Evolutionary conservation across 2,888 invertebrate genomes (phyloP), one percentile per base, ranked within the genome.

Genomic region (Ectobius pallidus): DNA sequence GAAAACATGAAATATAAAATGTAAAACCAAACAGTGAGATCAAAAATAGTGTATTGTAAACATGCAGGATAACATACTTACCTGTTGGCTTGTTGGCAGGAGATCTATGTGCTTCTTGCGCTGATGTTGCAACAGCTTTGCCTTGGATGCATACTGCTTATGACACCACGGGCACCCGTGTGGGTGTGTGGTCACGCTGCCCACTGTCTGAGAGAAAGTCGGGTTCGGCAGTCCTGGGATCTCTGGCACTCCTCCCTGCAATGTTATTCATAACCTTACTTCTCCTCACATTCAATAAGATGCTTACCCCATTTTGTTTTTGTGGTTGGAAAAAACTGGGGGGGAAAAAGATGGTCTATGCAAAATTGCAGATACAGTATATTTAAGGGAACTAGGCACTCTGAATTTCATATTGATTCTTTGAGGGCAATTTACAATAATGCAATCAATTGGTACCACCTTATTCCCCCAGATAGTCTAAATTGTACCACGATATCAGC

Each of bases 111-210:
- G 92, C 44, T 87, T 87, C 74, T 87, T 88, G 0, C 92, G 85
- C 78, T 90, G 87, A 80, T 92, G 92, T 76, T 86, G 85, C 73
- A 85, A 79, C n/a, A 86, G 80, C 78, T 87, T 86, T 27, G 88
- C 88, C 78, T 92, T 91, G 78, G 93, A 92, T 27, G 92, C 92
- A 82, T 95, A 96, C 83, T 96, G 95, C 77, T 94, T 92, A 81
- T 94, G 93, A 81, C 96, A 96, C 87, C 90, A 92, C 72, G 87
- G 87, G 80, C 94, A 93, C 58, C 87, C 86, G 78, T 92, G 91
- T 0, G 92, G 91, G 77, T 87, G 86, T 0, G 90, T 89, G 4
- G 90, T 90, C 16, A 92, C 86, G 78, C 90, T 91, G 18, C 92
- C 92, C n/a, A 91, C 90, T 0, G 90, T 89, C 79, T 90, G 89